These are phyloP conservation scores for Halesus radiatus DNA, from an alignment of 1,140 invertebrate species.

Conservation along the genomic window DNA sequence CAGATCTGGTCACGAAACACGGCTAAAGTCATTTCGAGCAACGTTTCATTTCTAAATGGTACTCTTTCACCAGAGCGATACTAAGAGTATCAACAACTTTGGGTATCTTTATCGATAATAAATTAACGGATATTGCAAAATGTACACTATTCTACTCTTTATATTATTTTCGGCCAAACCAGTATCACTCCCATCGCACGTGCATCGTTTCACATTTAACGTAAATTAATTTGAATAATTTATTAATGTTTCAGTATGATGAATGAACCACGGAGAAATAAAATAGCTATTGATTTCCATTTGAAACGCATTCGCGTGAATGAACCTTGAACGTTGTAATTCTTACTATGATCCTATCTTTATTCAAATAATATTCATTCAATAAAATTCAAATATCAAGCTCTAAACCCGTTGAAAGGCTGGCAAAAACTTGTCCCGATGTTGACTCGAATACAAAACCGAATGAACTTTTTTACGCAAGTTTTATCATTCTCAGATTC, in stretches of 20 bases:
- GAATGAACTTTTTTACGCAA: slow-evolving; percentile 7
- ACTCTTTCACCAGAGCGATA: too few relatives aligned
- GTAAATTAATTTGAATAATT: background rate
- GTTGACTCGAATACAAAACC: background rate
- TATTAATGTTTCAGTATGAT: slow-evolving; percentile 4
- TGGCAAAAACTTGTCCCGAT: background rate
- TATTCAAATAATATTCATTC: slow-evolving; percentile 23
- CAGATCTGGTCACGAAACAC: too few relatives aligned
- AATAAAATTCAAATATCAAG: background rate
- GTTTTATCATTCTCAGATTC: slow-evolving; percentile 14
- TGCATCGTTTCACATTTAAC: background rate
- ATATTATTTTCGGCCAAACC: too few relatives aligned
- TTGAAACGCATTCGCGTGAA: slow-evolving; percentile 1
- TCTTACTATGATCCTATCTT: background rate
- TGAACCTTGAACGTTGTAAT: slow-evolving; percentile 9
- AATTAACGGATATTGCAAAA: too few relatives aligned
- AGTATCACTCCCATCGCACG: too few relatives aligned
- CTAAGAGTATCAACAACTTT: too few relatives aligned
- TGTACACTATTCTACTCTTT: too few relatives aligned
- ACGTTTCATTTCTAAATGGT: too few relatives aligned
- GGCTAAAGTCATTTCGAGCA: too few relatives aligned
- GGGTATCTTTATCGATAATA: too few relatives aligned
- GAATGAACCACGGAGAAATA: background rate
- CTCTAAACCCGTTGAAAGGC: slow-evolving; percentile 10
- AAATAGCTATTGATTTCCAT: slow-evolving; percentile 1